Percentiles rank a stretch among this genome's conserved stretches.
phyloP scores from a whole-genome alignment of 2,797 vertebrate species.

The Pangasius macronema region DNA sequence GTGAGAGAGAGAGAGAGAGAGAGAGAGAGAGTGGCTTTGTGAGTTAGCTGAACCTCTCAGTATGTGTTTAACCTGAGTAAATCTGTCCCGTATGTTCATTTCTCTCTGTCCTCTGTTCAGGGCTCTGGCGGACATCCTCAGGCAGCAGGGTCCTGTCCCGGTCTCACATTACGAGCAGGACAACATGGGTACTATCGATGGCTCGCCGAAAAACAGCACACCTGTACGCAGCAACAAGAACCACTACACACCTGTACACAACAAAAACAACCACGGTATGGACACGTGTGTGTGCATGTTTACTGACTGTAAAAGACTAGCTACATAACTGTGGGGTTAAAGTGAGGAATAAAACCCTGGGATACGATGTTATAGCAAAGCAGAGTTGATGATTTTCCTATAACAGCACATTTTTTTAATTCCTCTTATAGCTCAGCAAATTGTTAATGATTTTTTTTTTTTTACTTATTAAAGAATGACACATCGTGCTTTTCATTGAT shows the following conservation, averaged over 20 bases:
- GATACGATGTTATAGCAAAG: neutral
- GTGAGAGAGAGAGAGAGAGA: neutral
- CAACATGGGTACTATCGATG: constrained; percentile 84
- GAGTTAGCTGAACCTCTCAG: neutral
- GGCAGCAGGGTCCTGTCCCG: constrained; percentile 91
- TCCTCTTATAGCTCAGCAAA: neutral
- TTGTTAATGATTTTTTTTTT: neutral
- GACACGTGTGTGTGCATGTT: neutral
- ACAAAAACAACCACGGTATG: constrained; percentile 33
- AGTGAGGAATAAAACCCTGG: neutral
- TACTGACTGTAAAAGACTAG: neutral
- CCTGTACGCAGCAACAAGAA: constrained; percentile 86
- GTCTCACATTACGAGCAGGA: constrained; percentile 93
- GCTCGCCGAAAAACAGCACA: constrained; percentile 93
- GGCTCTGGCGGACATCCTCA: constrained; percentile 95
- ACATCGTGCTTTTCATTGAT: neutral
- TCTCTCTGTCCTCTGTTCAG: constrained; percentile 68
- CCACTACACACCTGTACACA: constrained; percentile 64
- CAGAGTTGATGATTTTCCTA: neutral
- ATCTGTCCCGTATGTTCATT: neutral
- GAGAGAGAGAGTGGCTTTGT: neutral
- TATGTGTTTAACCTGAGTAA: neutral
- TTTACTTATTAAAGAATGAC: neutral
- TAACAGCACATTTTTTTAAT: neutral
- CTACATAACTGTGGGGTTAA: neutral